phyloP scores from a whole-genome alignment of 2,113 vertebrate species.

The Pithys albifrons region DNA sequence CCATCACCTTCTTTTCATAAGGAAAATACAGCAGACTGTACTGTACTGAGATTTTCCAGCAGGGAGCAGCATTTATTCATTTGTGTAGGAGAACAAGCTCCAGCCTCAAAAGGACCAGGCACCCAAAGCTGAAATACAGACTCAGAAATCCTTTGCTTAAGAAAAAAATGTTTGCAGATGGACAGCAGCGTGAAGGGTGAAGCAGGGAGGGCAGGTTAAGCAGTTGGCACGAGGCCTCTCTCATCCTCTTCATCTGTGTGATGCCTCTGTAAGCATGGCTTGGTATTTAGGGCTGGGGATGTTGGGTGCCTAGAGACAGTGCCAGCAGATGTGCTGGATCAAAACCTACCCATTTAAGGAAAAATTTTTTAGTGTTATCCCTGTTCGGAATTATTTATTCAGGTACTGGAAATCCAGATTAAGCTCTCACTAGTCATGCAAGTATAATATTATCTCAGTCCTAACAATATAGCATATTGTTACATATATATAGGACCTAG shows the following conservation, averaged over 20 bases:
- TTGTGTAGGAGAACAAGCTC: background rate
- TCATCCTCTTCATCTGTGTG: background rate
- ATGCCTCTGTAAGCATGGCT: background rate
- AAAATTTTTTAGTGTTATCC: background rate
- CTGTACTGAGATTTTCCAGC: background rate
- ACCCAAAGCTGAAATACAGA: background rate
- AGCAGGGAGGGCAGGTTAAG: background rate
- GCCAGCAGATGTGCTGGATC: background rate
- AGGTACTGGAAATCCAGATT: background rate
- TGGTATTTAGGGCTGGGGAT: background rate
- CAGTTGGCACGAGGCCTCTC: background rate
- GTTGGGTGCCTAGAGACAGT: background rate
- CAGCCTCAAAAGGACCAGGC: background rate
- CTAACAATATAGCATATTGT: background rate
- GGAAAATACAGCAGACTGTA: background rate
- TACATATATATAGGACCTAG: background rate
- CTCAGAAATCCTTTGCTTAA: background rate
- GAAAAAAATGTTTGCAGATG: background rate
- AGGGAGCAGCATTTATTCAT: conserved; percentile 67
- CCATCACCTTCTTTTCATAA: background rate
- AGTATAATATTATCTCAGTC: background rate
- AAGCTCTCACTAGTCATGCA: background rate
- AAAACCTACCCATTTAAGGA: conserved; percentile 9
- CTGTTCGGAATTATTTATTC: background rate
- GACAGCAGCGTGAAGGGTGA: background rate